Conservation (phyloP, 2,888 invertebrate genomes). For the Bugulina stolonifera region DNA sequence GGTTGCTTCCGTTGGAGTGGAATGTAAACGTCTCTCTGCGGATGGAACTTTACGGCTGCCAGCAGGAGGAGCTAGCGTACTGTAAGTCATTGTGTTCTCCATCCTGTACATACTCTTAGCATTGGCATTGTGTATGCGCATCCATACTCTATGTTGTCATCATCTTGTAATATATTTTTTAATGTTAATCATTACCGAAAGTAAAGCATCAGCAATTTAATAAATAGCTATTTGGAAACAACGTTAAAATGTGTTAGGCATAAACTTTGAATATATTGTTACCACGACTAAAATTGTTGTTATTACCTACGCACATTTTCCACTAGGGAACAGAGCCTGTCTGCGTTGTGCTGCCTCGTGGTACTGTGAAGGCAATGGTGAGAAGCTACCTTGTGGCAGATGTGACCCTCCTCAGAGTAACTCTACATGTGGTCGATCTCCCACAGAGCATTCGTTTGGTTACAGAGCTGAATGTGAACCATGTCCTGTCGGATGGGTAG, state of each 20-base stretch:
- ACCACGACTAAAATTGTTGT: too few species aligned
- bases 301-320: too few species aligned
- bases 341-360: slow-evolving; percentile 38
- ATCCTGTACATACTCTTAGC: too few species aligned
- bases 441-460: slow-evolving; percentile 40
- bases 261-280: too few species aligned
- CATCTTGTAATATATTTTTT: too few species aligned
- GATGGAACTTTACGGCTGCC: slow-evolving; percentile 38
- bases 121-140: slow-evolving; percentile 12
- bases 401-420: slow-evolving; percentile 37
- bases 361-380: slow-evolving; percentile 40
- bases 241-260: too few species aligned
- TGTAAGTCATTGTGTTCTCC: slow-evolving; percentile 34
- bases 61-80: slow-evolving; percentile 34
- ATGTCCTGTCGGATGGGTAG: slow-evolving; percentile 42
- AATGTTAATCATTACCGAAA: too few species aligned
- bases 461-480: slow-evolving; percentile 34
- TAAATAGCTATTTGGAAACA: too few species aligned
- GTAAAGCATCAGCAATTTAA: too few species aligned
- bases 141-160: too few species aligned
- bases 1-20: slow-evolving; percentile 31
- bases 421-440: slow-evolving; percentile 36
- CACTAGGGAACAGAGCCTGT: slow-evolving; percentile 40
- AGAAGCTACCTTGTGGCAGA: slow-evolving; percentile 36
- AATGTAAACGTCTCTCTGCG: slow-evolving; percentile 34